Base-by-base conservation (phyloP, 2,113 vertebrate species). In the Callopanchax toddi region DNA sequence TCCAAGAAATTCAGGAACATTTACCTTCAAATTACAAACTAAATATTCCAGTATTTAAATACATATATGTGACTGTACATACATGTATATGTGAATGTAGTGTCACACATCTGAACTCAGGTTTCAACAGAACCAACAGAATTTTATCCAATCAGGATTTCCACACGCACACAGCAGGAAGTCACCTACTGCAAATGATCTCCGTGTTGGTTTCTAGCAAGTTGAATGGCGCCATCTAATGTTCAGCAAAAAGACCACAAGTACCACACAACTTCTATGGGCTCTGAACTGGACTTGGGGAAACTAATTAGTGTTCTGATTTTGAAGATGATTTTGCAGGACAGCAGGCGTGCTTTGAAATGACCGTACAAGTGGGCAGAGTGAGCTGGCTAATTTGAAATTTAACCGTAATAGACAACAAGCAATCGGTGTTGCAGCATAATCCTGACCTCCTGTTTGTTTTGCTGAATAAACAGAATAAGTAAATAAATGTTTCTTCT, bases 171-270 rank as follows among this genome's bases (percentile, higher is more conserved):
- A 76, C 74, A 78, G 60, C 51, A 59, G 63, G 69, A 64, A 59
- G 67, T 54, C 39, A 22, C 36, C 68, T 32, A 65, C 6, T 64
- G 63, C 54, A 70, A 56, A 57, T 46, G 50, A 23, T 29, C 49
- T 39, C 45, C n/a, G n/a, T 63, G 37, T 15, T 16, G 60, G 45
- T 74, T 83, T 71, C 74, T 73, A 82, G 76, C 79, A 87, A 82
- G 87, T 85, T 72, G 80, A 84, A 86, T 89, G 90, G 89, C 89
- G 85, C 90, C 90, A 91, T 91, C 90, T 91, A 91, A 78, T 84
- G 90, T 64, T 55, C 53, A 49, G 22, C 15, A 13, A n/a, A 61
- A 37, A 82, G 34, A 86, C 56, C 5, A 17, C 82, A 78, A 67
- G 40, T 29, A 6, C 42, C 13, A 8, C 6, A 17, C 39, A 44